Percentiles rank a stretch among this genome's conserved stretches.
Conservation (phyloP, 2,888 invertebrate genomes). For the Volucella inanis region DNA sequence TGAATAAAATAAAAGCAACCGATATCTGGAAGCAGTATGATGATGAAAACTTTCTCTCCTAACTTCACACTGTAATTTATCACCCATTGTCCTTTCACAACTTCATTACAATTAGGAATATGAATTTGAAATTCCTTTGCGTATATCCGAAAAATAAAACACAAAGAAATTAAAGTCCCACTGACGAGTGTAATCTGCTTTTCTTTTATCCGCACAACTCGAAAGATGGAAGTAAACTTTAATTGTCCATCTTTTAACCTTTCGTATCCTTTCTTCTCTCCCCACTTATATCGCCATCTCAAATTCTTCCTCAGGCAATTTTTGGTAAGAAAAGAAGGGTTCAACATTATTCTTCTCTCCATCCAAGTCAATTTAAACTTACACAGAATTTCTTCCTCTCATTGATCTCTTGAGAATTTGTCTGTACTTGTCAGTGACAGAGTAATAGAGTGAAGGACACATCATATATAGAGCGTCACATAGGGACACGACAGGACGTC, state of each 20-base stretch:
- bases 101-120: slow-evolving; percentile 55
- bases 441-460: slow-evolving; percentile 65
- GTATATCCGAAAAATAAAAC: not conserved
- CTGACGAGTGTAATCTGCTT: slow-evolving; percentile 56
- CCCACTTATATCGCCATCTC: not conserved
- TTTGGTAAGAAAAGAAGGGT: slow-evolving; percentile 43
- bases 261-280: not conserved
- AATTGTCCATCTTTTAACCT: slow-evolving; percentile 67
- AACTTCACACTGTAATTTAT: no score
- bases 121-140: slow-evolving; percentile 34
- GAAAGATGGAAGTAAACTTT: slow-evolving; percentile 67
- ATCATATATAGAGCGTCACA: slow-evolving; percentile 42
- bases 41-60: no score
- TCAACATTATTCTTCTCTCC: slow-evolving; percentile 18
- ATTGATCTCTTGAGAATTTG: slow-evolving; percentile 68
- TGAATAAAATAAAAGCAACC: not conserved
- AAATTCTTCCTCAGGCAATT: slow-evolving; percentile 1
- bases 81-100: no score
- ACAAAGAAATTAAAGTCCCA: slow-evolving; percentile 6
- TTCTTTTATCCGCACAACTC: slow-evolving; percentile 24
- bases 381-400: slow-evolving; percentile 49
- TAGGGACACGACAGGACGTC: slow-evolving; percentile 72
- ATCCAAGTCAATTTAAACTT: slow-evolving; percentile 63
- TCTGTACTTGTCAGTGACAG: slow-evolving; percentile 66
- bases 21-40: no score